phyloP scores from a whole-genome alignment of 2,888 invertebrate species.

The Drosophila prostipennis region DNA sequence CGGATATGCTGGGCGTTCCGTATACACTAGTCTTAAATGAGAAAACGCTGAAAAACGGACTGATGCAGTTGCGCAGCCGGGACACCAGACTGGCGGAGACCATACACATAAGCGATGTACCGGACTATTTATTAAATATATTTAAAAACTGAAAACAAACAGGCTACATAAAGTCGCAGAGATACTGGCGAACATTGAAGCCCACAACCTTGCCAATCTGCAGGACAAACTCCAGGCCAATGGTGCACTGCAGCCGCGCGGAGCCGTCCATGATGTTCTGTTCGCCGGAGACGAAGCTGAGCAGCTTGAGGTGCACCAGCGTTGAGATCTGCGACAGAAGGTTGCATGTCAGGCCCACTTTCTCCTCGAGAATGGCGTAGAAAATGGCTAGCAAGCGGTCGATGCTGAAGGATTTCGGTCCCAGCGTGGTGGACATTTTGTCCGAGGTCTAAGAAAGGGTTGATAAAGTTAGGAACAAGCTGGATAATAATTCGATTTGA shows the following conservation, averaged over 20 bases:
- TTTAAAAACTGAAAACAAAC: constrained; percentile 69
- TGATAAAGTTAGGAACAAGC: neutral
- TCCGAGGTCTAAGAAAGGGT: constrained; percentile 83
- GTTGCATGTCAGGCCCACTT: constrained; percentile 93
- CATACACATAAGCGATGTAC: constrained; percentile 88
- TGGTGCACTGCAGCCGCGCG: constrained; percentile 94
- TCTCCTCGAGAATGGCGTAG: constrained; percentile 93
- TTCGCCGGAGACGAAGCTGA: constrained; percentile 89
- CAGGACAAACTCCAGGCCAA: constrained; percentile 91
- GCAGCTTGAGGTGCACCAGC: constrained; percentile 92
- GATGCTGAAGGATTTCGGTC: constrained; percentile 93
- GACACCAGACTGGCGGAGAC: constrained; percentile 90
- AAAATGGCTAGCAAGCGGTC: constrained; percentile 94
- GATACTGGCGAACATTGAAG: constrained; percentile 90
- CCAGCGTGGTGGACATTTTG: constrained; percentile 88
- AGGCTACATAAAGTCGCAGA: constrained; percentile 88
- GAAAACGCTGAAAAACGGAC: constrained; percentile 89
- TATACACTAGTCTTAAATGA: constrained; percentile 90
- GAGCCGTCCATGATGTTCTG: constrained; percentile 89
- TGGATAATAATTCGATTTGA: neutral
- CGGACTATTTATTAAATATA: constrained; percentile 86
- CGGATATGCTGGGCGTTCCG: constrained; percentile 87
- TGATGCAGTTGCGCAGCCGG: constrained; percentile 87
- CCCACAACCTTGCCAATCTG: constrained; percentile 91
- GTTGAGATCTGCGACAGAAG: constrained; percentile 94